Base-by-base conservation (phyloP, 2,797 vertebrate species). In the Selene dorsalis region DNA sequence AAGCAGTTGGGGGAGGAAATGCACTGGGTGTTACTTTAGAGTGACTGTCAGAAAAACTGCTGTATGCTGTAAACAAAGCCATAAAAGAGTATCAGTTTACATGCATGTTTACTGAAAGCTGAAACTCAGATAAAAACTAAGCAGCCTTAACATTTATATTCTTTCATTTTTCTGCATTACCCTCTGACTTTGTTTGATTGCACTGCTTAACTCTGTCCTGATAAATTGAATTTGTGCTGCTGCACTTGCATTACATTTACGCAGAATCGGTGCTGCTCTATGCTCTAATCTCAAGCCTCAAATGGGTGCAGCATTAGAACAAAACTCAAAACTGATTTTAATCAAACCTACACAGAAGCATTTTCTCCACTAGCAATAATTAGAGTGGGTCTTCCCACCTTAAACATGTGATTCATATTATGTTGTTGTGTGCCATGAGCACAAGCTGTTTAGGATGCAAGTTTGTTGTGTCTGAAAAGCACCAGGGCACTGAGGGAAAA, bases 381-480 rank as follows among this genome's bases (percentile, higher is more conserved):
- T 66, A 48, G 16, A 80, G 32, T 4, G 43, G 58, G 53, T 52
- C 55, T 60, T 82, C 53, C 75, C 69, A 65, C 38, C 73, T 63
- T 18, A 73, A 86, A 41, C 72, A 61, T 65, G 58, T 68, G 73
- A 88, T 85, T 89, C 77, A 77, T 38, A 64, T 71, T 12, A 60
- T 76, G 38, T 12, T 52, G 71, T 16, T 57, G 73, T 53, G 60
- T 66, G 64, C 30, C 62, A n/a, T 82, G 80, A 75, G 75, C 56
- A 28, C 57, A 50, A 59, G 58, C 72, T 76, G 66, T 82, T 90
- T 71, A 68, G 75, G 59, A 73, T 73, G 71, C 69, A 69, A 56
- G 82, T 82, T 79, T 85, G 85, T 91, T 90, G 80, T 89, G 88
- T 90, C 88, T 87, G 83, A 87, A 82, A 83, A 85, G 72, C 73